These are phyloP conservation scores for Eonycteris spelaea DNA, from an alignment of 2,113 vertebrate genomes.

Conservation along the genomic window DNA sequence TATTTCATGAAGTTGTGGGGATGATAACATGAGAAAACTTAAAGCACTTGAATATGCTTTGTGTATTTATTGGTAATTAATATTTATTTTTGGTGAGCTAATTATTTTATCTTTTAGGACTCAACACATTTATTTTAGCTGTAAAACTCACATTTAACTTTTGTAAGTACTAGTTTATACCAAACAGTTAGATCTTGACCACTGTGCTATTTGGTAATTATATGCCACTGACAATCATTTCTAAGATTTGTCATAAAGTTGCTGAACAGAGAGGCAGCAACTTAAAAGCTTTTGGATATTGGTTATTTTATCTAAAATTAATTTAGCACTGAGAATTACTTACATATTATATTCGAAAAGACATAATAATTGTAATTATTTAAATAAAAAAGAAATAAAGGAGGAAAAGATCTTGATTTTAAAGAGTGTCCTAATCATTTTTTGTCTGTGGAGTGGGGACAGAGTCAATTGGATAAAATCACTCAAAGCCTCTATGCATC, in stretches of 20 bases:
- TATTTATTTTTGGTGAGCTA: background rate
- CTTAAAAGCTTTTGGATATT: background rate
- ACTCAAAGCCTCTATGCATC: background rate
- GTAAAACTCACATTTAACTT: background rate
- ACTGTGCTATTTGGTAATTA: background rate
- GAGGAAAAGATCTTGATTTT: background rate
- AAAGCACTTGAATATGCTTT: background rate
- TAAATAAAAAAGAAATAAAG: background rate
- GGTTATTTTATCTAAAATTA: background rate
- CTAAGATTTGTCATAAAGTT: background rate
- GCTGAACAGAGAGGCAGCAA: background rate
- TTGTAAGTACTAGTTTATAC: background rate
- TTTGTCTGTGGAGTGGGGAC: accelerated
- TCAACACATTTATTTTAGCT: background rate
- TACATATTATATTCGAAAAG: background rate
- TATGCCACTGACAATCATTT: background rate
- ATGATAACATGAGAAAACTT: background rate
- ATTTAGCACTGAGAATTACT: background rate
- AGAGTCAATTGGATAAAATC: background rate
- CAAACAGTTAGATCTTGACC: background rate
- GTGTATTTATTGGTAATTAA: background rate
- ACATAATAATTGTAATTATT: background rate
- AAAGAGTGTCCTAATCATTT: background rate
- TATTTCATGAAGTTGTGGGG: background rate
- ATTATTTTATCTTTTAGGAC: background rate